phyloP scores from a whole-genome alignment of 2,888 invertebrate genomes.

The Drosophila kokeensis region DNA sequence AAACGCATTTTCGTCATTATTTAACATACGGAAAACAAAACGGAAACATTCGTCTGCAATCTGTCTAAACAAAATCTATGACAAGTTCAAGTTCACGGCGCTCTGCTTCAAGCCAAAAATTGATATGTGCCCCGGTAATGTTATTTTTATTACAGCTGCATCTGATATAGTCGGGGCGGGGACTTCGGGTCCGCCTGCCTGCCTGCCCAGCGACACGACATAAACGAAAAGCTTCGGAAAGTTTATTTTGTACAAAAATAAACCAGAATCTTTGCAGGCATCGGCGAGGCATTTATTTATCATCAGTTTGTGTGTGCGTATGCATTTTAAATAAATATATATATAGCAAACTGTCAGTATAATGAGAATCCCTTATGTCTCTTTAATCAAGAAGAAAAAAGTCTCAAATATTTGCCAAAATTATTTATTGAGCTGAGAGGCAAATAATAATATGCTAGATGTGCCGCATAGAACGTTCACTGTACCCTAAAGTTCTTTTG shows the following conservation, averaged over 20 bases:
- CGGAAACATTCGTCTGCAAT: slow-evolving; percentile 58
- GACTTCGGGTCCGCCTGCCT: slow-evolving; percentile 34
- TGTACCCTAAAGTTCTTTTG: slow-evolving; percentile 12
- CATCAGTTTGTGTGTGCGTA: slow-evolving; percentile 1
- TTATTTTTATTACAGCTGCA: slow-evolving; percentile 73
- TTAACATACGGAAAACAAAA: slow-evolving; percentile 8
- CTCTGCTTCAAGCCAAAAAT: slow-evolving; percentile 44
- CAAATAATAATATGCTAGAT: neutral
- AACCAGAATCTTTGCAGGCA: slow-evolving; percentile 15
- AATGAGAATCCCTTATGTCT: neutral
- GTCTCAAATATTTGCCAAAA: neutral
- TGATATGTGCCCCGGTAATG: slow-evolving; percentile 63
- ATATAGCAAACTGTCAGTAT: slow-evolving; percentile 2
- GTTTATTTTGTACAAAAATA: slow-evolving; percentile 54
- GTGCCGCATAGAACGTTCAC: neutral
- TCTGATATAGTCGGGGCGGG: slow-evolving; percentile 28
- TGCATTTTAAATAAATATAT: slow-evolving; percentile 12
- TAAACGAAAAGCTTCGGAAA: slow-evolving; percentile 7
- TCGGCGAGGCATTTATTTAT: slow-evolving; percentile 16
- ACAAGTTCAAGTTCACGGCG: slow-evolving; percentile 84
- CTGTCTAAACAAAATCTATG: slow-evolving; percentile 49
- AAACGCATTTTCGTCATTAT: slow-evolving; percentile 11
- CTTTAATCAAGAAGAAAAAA: neutral
- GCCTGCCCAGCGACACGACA: slow-evolving; percentile 53
- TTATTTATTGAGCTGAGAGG: neutral